phyloP scores from a whole-genome alignment of 2,888 invertebrate species.

The Drosophila ezoana region DNA sequence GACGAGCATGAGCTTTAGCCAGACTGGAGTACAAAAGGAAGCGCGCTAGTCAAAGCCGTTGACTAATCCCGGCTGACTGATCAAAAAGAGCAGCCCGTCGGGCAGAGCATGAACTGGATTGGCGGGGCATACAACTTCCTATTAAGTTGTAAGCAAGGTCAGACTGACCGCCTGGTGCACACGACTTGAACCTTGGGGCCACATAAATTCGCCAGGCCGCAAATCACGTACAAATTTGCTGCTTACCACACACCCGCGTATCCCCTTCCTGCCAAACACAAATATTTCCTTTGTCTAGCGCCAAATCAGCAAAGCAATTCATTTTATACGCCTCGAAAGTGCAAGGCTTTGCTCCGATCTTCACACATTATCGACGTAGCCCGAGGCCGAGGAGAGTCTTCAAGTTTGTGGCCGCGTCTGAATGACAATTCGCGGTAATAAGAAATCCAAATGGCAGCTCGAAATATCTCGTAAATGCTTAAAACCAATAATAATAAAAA shows the following conservation, averaged over 20 bases:
- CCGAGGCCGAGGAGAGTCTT: background rate
- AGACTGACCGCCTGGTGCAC: conserved; percentile 59
- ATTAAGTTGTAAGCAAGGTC: conserved; percentile 66
- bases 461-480: conserved; percentile 64
- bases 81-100: conserved; percentile 58
- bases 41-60: conserved; percentile 61
- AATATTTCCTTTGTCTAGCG: conserved; percentile 25
- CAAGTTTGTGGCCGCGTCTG: conserved; percentile 7
- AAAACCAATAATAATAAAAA: conserved; percentile 79
- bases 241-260: background rate
- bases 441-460: conserved; percentile 73
- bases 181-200: conserved; percentile 63
- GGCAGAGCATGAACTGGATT: conserved; percentile 10
- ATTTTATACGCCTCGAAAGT: conserved; percentile 51
- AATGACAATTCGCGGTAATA: conserved; percentile 75
- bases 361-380: conserved; percentile 65
- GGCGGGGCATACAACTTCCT: conserved; percentile 10
- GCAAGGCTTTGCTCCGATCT: conserved; percentile 57
- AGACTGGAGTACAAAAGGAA: conserved; percentile 45
- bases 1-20: conserved; percentile 56
- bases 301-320: conserved; percentile 76
- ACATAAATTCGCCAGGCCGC: conserved; percentile 57
- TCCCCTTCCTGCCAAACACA: no score
- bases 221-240: conserved; percentile 64
- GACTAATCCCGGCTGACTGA: conserved; percentile 78